Evolutionary conservation across 2,113 vertebrate genomes (phyloP).

Genomic region (Pterocles gutturalis): DNA sequence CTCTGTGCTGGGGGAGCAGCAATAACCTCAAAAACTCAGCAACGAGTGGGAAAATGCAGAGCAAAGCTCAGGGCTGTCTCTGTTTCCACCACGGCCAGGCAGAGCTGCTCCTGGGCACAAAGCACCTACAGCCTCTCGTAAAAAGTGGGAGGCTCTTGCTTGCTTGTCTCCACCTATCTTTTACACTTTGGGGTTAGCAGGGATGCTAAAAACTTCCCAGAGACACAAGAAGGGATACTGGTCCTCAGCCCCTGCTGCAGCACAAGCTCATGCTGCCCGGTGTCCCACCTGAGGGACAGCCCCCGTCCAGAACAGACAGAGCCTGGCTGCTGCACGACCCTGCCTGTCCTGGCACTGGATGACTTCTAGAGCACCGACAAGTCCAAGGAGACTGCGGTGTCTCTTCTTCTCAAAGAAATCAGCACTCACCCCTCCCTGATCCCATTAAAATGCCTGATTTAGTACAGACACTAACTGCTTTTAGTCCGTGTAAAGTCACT

Average conservation of each 20-base stretch:
- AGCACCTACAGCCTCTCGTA: neutral
- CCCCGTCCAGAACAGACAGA: neutral
- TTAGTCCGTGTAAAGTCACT: neutral
- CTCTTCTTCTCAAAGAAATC: neutral
- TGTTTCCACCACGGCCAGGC: rapidly evolving
- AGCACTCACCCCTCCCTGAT: rapidly evolving
- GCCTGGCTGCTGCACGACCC: neutral
- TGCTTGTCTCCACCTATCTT: neutral
- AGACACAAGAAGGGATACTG: neutral
- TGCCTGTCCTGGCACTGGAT: neutral
- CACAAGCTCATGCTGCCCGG: neutral
- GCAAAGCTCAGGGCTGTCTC: neutral
- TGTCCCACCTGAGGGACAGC: neutral
- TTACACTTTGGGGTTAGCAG: neutral
- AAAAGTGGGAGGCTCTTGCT: neutral
- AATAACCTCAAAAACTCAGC: neutral
- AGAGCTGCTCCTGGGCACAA: neutral
- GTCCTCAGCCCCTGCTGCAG: neutral
- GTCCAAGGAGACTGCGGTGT: neutral
- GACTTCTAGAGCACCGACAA: neutral
- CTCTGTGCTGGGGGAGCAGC: neutral
- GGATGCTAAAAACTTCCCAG: neutral
- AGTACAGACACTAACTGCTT: neutral
- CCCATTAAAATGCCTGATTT: conserved; percentile 14
- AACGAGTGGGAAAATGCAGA: neutral